Percentiles rank a stretch among this genome's conserved stretches.
These are phyloP conservation scores for Temnothorax rugatulus DNA, from an alignment of 2,888 invertebrate genomes.

Conservation along the genomic window DNA sequence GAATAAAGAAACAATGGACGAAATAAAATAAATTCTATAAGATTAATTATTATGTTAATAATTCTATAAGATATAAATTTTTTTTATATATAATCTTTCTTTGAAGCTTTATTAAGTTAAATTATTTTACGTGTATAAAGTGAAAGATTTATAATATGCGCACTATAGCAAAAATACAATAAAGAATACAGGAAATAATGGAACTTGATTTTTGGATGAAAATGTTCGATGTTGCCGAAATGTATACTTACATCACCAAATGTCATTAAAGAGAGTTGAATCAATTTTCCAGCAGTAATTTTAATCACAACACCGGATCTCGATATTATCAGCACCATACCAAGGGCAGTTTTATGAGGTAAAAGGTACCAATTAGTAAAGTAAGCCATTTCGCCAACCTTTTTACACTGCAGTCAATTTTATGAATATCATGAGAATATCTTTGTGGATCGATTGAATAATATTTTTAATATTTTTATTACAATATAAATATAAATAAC, in stretches of 20 bases:
- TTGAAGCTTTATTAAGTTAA: not conserved
- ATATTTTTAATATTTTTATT: slow-evolving; percentile 11
- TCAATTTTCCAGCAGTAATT: slow-evolving; percentile 69
- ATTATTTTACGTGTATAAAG: not conserved
- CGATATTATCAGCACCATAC: slow-evolving; percentile 68
- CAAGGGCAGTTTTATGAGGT: slow-evolving; percentile 64
- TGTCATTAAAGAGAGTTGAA: slow-evolving; percentile 66
- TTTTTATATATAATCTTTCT: no score
- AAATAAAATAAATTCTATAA: not conserved
- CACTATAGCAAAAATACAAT: not conserved
- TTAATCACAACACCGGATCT: slow-evolving; percentile 70
- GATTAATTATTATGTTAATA: no score
- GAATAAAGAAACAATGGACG: not conserved
- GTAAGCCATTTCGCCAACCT: slow-evolving; percentile 73
- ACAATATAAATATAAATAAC: not conserved
- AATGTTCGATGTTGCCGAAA: not conserved
- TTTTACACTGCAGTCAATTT: slow-evolving; percentile 65
- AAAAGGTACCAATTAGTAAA: slow-evolving; percentile 75
- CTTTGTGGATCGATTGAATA: not conserved
- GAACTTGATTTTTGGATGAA: not conserved
- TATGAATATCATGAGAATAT: not conserved
- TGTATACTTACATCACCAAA: slow-evolving; percentile 68
- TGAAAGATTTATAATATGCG: not conserved
- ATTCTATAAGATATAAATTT: not conserved
- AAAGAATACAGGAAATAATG: not conserved